A percentile compares a stretch with the other conserved stretches of the same genome.
phyloP scores from a whole-genome alignment of 1,140 invertebrate species.

The Dinothrombium tinctorium region DNA sequence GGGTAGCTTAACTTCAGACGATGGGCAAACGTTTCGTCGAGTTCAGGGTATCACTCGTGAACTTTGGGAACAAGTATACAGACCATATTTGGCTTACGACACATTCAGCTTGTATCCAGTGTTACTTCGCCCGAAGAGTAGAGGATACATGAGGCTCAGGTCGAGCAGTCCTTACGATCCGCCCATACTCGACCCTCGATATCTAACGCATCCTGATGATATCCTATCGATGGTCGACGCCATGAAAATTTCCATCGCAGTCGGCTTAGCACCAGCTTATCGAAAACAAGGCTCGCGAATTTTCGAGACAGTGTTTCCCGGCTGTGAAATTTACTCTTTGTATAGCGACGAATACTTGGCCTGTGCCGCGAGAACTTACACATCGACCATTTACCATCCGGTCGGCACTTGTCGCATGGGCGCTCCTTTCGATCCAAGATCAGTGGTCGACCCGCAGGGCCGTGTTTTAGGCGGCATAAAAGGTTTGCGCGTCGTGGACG shows the following conservation, averaged over 20 bases:
- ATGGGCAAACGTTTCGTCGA: conserved; percentile 16
- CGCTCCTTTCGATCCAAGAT: conserved; percentile 37
- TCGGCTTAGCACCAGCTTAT: conserved; percentile 27
- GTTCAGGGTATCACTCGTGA: conserved; percentile 15
- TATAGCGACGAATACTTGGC: conserved; percentile 57
- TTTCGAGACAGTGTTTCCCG: conserved; percentile 41
- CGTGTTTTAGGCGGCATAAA: conserved; percentile 22
- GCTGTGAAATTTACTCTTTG: conserved; percentile 42
- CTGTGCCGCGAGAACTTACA: conserved; percentile 54
- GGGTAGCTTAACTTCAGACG: conserved; percentile 12
- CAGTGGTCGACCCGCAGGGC: conserved; percentile 55
- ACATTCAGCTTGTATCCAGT: conserved; percentile 64
- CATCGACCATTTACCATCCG: conserved; percentile 50
- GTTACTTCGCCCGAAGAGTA: conserved; percentile 42
- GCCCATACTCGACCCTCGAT: conserved; percentile 73
- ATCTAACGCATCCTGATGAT: conserved; percentile 38
- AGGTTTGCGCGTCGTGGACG: conserved; percentile 15
- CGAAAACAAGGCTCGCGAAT: conserved; percentile 41
- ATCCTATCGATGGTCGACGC: conserved; percentile 22
- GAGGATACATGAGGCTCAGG: conserved; percentile 47
- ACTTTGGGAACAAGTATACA: conserved; percentile 15
- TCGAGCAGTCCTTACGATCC: conserved; percentile 64
- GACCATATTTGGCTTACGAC: conserved; percentile 27
- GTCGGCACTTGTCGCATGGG: conserved; percentile 49
- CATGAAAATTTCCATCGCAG: conserved; percentile 17